A percentile compares a stretch with the other conserved stretches of the same genome.
These are phyloP conservation scores for Scaptodrosophila latifasciaeformis DNA, from an alignment of 2,888 invertebrate genomes.

Conservation along the genomic window DNA sequence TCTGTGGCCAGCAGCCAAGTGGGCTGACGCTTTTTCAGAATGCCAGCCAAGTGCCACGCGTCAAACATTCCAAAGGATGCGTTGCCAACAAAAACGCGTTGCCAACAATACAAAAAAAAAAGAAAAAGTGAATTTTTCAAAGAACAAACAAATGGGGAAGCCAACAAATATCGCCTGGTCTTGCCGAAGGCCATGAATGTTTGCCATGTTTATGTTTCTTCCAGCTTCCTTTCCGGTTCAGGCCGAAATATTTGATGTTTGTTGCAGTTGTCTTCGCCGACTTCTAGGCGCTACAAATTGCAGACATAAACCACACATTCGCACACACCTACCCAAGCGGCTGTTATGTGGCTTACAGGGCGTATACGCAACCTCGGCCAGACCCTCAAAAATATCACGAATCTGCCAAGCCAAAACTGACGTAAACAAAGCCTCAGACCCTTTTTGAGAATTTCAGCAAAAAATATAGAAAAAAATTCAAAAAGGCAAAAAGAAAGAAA, in stretches of 20 bases:
- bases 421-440: too few species aligned
- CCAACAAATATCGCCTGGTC: conserved; percentile 19
- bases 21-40: too few species aligned
- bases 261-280: conserved; percentile 64
- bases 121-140: too few species aligned
- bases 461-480: conserved; percentile 62
- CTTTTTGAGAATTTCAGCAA: conserved; percentile 7
- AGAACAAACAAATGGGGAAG: too few species aligned
- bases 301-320: conserved; percentile 46
- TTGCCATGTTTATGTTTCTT: conserved; percentile 46
- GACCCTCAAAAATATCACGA: conserved; percentile 17
- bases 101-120: too few species aligned
- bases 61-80: conserved; percentile 37
- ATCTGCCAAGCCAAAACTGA: conserved; percentile 17
- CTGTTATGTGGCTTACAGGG: conserved; percentile 17
- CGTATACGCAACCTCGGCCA: conserved; percentile 46
- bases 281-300: conserved; percentile 71
- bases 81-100: conserved; percentile 32
- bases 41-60: conserved; percentile 31
- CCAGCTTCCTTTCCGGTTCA: conserved; percentile 19
- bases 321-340: not conserved
- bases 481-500: conserved; percentile 17
- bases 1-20: conserved; percentile 59
- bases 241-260: conserved; percentile 53
- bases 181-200: too few species aligned